Conservation (phyloP, 2,888 invertebrate species). For the Caradrina clavipalpis region DNA sequence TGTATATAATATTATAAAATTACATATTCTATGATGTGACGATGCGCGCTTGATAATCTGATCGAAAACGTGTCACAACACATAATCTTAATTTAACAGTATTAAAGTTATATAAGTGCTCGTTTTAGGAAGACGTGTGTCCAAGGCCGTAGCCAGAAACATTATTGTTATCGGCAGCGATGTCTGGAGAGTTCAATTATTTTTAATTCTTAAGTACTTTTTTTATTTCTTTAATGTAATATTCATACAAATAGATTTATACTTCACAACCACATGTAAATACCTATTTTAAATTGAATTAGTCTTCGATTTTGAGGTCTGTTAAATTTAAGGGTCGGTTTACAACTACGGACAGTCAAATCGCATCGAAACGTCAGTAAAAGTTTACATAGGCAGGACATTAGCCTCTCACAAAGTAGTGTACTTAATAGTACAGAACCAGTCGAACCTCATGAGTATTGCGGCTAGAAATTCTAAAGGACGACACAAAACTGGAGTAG, state of each 20-base stretch:
- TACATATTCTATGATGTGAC: constrained; percentile 29
- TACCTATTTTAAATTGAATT: constrained; percentile 45
- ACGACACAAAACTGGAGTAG: not conserved
- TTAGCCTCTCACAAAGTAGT: no score
- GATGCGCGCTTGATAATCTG: constrained; percentile 29
- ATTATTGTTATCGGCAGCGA: constrained; percentile 11
- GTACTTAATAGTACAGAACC: not conserved
- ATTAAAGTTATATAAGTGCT: constrained; percentile 64
- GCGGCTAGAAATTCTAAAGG: not conserved
- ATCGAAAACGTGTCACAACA: constrained; percentile 25
- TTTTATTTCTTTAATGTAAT: constrained; percentile 38
- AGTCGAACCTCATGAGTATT: not conserved
- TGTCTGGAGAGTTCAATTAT: constrained; percentile 25
- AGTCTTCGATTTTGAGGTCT: constrained; percentile 30
- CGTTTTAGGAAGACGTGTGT: constrained; percentile 61
- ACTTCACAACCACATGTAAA: constrained; percentile 56
- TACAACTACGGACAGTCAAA: constrained; percentile 1
- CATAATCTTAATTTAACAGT: constrained; percentile 65
- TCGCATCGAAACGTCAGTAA: not conserved
- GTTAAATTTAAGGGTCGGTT: constrained; percentile 29
- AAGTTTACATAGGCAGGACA: no score
- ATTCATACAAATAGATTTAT: constrained; percentile 47
- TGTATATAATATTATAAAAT: constrained; percentile 38
- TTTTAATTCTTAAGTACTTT: constrained; percentile 55
- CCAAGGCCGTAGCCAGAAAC: constrained; percentile 52